phyloP scores from a whole-genome alignment of 2,888 invertebrate species.

The Nomada fabriciana region DNA sequence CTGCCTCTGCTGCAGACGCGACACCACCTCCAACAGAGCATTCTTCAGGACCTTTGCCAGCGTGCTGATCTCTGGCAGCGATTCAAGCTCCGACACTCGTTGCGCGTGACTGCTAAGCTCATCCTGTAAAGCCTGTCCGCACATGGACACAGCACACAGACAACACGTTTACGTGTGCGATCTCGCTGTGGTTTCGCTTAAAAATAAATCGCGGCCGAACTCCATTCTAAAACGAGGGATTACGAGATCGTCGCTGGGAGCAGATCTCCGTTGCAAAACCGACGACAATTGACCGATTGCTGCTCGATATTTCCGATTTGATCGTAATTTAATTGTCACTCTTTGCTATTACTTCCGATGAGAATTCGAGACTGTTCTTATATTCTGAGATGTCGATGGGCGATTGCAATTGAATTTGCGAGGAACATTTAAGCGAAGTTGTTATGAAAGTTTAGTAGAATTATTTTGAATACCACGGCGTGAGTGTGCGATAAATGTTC shows the following conservation, averaged over 20 bases:
- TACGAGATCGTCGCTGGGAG: conserved; percentile 6
- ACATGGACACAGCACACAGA: conserved; percentile 27
- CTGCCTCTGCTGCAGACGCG: conserved; percentile 79
- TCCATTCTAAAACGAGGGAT: conserved; percentile 36
- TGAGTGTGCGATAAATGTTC: background rate
- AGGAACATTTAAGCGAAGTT: background rate
- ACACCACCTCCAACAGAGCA: conserved; percentile 77
- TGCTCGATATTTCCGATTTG: no score
- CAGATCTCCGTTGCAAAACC: background rate
- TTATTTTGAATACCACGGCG: background rate
- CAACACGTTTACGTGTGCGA: conserved; percentile 11
- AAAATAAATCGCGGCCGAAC: conserved; percentile 26
- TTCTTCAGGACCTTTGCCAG: conserved; percentile 78
- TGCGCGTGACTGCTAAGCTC: conserved; percentile 78
- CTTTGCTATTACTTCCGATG: no score
- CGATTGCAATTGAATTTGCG: background rate
- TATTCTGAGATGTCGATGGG: no score
- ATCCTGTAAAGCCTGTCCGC: conserved; percentile 77
- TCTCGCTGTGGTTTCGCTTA: conserved; percentile 26
- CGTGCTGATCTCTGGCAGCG: conserved; percentile 78
- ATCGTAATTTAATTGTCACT: background rate
- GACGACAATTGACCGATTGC: background rate
- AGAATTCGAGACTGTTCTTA: no score
- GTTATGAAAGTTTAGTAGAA: background rate
- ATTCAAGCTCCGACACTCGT: conserved; percentile 78